Base-by-base conservation (phyloP, 2,888 invertebrate species). In the Chrysomela aeneicollis region DNA sequence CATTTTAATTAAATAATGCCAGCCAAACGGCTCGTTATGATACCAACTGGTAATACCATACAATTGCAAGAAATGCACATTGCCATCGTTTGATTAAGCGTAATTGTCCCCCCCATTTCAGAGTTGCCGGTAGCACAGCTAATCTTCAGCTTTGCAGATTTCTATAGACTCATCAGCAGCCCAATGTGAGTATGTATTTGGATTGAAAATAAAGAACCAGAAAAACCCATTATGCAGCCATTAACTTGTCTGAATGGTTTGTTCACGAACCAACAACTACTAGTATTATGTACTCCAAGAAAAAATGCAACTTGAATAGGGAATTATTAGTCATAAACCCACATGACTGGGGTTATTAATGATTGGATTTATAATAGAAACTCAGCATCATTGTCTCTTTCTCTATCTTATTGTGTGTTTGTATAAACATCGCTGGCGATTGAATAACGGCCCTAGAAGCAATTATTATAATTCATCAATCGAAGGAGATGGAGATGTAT, bases 401-500 rank as follows among this genome's bases (percentile, higher is more conserved):
- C 50, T 51, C 51, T 26, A 18, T 37, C 32, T 30, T 22, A 52
- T 50, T 59, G 49, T 37, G 10, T 59, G 52, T 52, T 59, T 59
- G 26, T 42, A 35, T 51, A 59, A 52, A 37, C 59, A 59, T 59
- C 51, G 59, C 59, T 52, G 17, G 37, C 35, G 51, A 35, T 50
- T 52, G 32, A 26, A 50, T 59, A 35, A 59, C 19, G 51, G 51
- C 59, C 9, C 50, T 18, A 26, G 32, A 32, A 50, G 18, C 49
- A 42, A 50, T 59, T 19, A 59, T 50, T 49, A 35, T 59, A 51
- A 59, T 59, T 51, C 22, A 59, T 59, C 12, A 21, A 59, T 59
- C 51, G 59, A 26, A 52, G 26, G 18, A 59, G 59, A 30, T 51
- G 59, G 32, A 51, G 59, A 35, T 51, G 37, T 59, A 59, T 51